Percentiles rank a stretch among this genome's conserved stretches.
Evolutionary conservation across 2,888 invertebrate species (phyloP).

Genomic region (Agrilus cyanescens): DNA sequence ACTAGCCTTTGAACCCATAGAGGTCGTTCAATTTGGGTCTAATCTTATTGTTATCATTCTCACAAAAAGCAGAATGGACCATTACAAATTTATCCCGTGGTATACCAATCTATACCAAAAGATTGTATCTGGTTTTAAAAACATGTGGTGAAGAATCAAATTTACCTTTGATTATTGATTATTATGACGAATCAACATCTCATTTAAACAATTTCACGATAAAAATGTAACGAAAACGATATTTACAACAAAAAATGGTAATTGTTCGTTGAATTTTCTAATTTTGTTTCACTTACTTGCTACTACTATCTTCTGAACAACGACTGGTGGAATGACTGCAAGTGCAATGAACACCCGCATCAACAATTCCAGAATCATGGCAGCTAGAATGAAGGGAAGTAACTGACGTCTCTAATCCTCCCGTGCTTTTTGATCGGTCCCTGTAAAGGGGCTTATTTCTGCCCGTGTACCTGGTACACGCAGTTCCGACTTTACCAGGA

Average conservation of each 20-base stretch:
- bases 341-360: slow-evolving; percentile 42
- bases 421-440: slow-evolving; percentile 29
- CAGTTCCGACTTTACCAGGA: slow-evolving; percentile 25
- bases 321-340: slow-evolving; percentile 55
- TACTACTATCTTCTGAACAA: slow-evolving; percentile 57
- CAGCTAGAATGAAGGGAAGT: slow-evolving; percentile 74
- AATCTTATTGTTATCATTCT: too few relatives aligned
- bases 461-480: slow-evolving; percentile 23
- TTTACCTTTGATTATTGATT: neutral
- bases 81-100: too few relatives aligned
- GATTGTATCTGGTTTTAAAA: neutral
- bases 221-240: neutral
- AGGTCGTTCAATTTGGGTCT: too few relatives aligned
- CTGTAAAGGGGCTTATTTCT: slow-evolving; percentile 16
- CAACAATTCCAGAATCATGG: slow-evolving; percentile 67
- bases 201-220: neutral
- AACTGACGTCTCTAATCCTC: slow-evolving; percentile 56
- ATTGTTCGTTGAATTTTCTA: slow-evolving; percentile 14
- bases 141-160: neutral
- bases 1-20: too few relatives aligned
- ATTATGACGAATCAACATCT: neutral
- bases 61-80: too few relatives aligned
- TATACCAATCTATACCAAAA: too few relatives aligned
- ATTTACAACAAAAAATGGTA: too few relatives aligned
- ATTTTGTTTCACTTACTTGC: slow-evolving; percentile 44